A percentile compares a stretch with the other conserved stretches of the same genome.
These are phyloP conservation scores for Sebastes oblongus DNA, from an alignment of 2,797 vertebrate genomes.

Conservation along the genomic window DNA sequence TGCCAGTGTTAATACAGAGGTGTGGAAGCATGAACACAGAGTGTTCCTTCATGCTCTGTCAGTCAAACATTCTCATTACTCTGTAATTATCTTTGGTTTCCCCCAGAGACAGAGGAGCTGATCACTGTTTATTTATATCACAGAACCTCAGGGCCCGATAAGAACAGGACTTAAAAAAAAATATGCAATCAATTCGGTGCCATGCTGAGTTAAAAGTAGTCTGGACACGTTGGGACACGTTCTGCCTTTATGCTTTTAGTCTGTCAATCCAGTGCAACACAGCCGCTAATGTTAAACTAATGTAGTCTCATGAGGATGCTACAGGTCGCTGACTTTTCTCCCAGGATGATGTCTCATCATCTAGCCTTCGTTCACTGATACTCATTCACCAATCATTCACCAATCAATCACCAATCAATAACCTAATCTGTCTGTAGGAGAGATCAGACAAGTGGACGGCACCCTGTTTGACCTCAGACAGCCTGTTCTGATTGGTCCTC, in stretches of 20 bases:
- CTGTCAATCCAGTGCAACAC: too few relatives aligned
- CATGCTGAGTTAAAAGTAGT: neutral
- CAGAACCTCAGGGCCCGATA: neutral
- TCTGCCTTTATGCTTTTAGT: too few relatives aligned
- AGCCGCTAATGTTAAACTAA: neutral
- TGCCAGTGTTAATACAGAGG: neutral
- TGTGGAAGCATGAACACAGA: neutral
- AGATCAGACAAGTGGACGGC: constrained; percentile 84
- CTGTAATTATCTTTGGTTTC: constrained; percentile 31
- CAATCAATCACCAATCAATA: neutral
- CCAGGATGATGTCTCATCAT: neutral
- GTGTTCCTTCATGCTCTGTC: constrained; percentile 6
- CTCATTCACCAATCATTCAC: neutral
- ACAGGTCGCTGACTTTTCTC: neutral
- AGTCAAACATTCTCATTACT: constrained; percentile 22
- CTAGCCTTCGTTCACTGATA: neutral
- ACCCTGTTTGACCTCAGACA: constrained; percentile 88
- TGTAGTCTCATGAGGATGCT: neutral
- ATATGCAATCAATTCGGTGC: neutral
- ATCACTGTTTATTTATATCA: constrained; percentile 27
- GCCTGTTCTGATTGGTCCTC: constrained; percentile 84
- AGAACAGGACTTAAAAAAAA: neutral
- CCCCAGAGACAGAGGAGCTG: constrained; percentile 16
- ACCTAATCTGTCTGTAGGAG: constrained; percentile 77
- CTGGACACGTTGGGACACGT: too few relatives aligned